These are phyloP conservation scores for Sycophila sp. DNA, from an alignment of 1,140 invertebrate species.

Conservation along the genomic window DNA sequence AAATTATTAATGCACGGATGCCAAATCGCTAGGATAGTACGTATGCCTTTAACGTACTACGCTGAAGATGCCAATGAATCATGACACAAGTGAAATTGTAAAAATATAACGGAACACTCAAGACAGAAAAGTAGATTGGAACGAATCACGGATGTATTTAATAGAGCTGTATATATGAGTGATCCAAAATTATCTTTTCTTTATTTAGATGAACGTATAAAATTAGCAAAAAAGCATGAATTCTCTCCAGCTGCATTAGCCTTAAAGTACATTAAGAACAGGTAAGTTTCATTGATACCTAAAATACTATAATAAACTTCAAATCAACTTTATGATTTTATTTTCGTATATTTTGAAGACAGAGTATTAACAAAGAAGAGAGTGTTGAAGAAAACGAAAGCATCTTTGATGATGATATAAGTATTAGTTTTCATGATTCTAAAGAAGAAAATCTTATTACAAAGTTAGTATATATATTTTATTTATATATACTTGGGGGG, in stretches of 20 bases:
- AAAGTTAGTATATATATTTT: too few species aligned
- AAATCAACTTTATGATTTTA: too few species aligned
- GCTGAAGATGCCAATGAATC: slow-evolving; percentile 4
- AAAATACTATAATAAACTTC: too few species aligned
- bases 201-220: neutral
- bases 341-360: too few species aligned
- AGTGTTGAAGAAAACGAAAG: too few species aligned
- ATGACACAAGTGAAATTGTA: neutral
- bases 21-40: neutral
- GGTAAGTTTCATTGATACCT: too few species aligned
- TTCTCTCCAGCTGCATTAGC: too few species aligned
- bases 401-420: too few species aligned
- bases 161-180: neutral
- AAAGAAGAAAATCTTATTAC: neutral
- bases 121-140: neutral
- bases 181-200: slow-evolving; percentile 3
- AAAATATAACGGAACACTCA: neutral
- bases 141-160: neutral
- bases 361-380: too few species aligned
- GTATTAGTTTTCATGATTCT: neutral
- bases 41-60: neutral
- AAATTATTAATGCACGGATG: slow-evolving; percentile 8
- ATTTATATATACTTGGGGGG: too few species aligned
- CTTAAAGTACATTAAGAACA: too few species aligned
- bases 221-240: neutral